Evolutionary conservation across 2,888 invertebrate species (phyloP).

Genomic region (Hyalella azteca): DNA sequence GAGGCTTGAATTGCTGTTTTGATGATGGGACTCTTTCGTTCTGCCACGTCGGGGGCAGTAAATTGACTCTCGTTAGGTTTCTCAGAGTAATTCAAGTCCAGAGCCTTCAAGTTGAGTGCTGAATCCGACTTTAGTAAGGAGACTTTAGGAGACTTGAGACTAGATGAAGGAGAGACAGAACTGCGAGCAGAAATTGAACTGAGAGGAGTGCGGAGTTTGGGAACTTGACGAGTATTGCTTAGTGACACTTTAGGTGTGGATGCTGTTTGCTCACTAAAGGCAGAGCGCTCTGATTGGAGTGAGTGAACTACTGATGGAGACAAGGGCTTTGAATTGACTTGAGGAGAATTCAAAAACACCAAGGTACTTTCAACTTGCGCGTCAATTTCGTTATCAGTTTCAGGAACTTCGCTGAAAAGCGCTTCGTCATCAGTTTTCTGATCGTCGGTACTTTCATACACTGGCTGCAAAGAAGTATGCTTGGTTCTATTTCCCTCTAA

Average conservation of each 20-base stretch:
- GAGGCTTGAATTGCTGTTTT: no score
- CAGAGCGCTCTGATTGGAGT: no score
- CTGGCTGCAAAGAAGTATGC: not conserved
- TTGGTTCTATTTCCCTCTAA: no score
- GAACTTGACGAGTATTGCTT: not conserved
- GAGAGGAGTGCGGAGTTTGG: not conserved
- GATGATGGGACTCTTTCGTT: no score
- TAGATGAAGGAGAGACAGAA: not conserved
- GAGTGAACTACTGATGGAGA: not conserved
- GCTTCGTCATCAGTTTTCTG: not conserved
- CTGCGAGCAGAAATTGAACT: not conserved
- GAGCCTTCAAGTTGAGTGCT: no score
- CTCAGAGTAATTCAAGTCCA: no score
- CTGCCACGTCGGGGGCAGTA: no score
- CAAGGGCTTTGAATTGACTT: not conserved
- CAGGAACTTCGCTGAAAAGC: not conserved
- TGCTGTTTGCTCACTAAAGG: not conserved
- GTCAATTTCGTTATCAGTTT: not conserved
- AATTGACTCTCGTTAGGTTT: no score
- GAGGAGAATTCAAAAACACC: not conserved
- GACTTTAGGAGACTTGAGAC: no score
- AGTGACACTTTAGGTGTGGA: not conserved
- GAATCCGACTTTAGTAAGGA: no score
- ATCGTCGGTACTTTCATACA: not conserved
- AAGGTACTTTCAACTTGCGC: not conserved